phyloP scores from a whole-genome alignment of 1,140 invertebrate genomes.

The Drosophila triauraria region DNA sequence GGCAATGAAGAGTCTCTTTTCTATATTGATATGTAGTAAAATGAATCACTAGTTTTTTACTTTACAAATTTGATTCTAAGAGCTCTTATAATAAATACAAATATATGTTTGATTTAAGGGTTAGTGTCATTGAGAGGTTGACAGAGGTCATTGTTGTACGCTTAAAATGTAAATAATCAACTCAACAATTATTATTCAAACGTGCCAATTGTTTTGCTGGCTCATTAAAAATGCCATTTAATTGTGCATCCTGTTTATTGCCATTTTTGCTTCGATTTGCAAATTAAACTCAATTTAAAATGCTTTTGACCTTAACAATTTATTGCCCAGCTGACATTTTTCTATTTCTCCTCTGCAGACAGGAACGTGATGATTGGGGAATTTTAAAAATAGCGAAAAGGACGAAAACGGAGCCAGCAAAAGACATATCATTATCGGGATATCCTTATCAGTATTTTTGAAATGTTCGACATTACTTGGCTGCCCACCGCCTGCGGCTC shows the following conservation, averaged over 20 bases:
- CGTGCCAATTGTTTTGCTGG: constrained; percentile 1
- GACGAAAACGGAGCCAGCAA: not conserved
- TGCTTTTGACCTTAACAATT: not conserved
- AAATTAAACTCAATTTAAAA: constrained; percentile 4
- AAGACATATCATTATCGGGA: constrained; percentile 29
- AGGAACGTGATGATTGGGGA: constrained; percentile 8
- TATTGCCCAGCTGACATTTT: not conserved
- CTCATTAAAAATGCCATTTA: constrained; percentile 14
- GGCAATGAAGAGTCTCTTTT: not conserved
- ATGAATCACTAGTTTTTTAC: not conserved
- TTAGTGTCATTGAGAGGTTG: too few species aligned
- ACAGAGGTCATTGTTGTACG: not conserved
- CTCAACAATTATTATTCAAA: not conserved
- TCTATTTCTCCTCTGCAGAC: not conserved
- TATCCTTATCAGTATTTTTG: constrained; percentile 11
- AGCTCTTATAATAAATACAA: not conserved
- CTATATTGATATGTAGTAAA: too few species aligned
- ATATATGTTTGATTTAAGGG: not conserved
- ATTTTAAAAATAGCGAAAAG: not conserved
- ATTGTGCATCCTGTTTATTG: constrained; percentile 8
- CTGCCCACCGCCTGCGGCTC: constrained; percentile 81
- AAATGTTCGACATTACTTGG: constrained; percentile 81
- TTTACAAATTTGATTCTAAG: not conserved
- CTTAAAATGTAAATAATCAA: constrained; percentile 2
- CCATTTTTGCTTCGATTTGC: constrained; percentile 3